These are phyloP conservation scores for Nannospalax galili DNA, from an alignment of 2,113 vertebrate genomes.

Conservation along the genomic window DNA sequence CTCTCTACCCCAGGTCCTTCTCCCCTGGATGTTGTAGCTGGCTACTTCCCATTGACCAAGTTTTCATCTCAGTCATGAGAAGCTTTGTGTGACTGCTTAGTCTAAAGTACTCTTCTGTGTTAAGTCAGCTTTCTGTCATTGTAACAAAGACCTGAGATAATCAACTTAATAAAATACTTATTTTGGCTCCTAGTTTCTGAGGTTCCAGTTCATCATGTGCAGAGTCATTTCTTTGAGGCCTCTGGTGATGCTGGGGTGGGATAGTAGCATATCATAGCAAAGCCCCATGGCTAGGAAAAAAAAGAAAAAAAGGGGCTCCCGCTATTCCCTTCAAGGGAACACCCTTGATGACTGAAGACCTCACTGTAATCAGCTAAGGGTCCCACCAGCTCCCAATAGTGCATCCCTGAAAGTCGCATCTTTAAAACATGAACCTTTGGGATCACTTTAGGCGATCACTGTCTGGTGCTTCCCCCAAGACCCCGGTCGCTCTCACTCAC, in stretches of 20 bases:
- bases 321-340: neutral
- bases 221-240: neutral
- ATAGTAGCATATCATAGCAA: neutral
- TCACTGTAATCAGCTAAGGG: neutral
- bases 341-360: neutral
- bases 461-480: neutral
- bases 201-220: neutral
- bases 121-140: neutral
- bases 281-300: neutral
- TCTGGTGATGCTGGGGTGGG: neutral
- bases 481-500: neutral
- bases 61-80: neutral
- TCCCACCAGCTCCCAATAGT: neutral
- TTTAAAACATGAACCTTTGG: neutral
- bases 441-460: neutral
- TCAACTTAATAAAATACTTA: neutral
- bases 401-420: neutral
- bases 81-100: neutral
- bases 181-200: no score
- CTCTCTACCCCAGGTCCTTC: neutral
- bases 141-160: neutral
- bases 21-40: neutral
- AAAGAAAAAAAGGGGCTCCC: neutral
- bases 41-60: neutral
- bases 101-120: no score